A percentile compares a stretch with the other conserved stretches of the same genome.
These are phyloP conservation scores for Paralichthys olivaceus DNA, from an alignment of 2,113 vertebrate genomes.

Conservation along the genomic window DNA sequence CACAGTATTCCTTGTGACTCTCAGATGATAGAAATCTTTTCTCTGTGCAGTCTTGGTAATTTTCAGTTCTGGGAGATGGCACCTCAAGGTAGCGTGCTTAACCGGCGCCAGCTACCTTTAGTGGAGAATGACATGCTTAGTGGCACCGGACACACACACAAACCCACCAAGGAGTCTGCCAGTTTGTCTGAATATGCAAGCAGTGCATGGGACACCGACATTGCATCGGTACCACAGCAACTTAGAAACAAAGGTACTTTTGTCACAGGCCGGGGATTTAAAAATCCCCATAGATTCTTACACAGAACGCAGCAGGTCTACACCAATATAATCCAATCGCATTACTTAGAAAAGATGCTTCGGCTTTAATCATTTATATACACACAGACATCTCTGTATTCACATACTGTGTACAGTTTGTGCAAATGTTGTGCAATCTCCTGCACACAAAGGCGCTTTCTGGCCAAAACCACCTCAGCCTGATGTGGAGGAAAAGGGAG, in stretches of 20 bases:
- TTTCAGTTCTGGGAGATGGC: constrained; percentile 16
- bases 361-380: constrained; percentile 16
- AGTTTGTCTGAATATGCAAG: constrained; percentile 43
- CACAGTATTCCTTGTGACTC: background rate
- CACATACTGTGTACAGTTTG: constrained; percentile 1
- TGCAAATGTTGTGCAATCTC: constrained; percentile 32
- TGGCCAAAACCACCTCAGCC: constrained; percentile 35
- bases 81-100: constrained; percentile 42
- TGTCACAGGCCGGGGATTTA: constrained; percentile 49
- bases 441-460: constrained; percentile 34
- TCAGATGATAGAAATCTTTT: background rate
- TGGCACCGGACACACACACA: constrained; percentile 4
- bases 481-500: constrained; percentile 34
- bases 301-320: too few relatives aligned
- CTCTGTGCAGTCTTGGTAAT: constrained; percentile 8
- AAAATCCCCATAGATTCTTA: constrained; percentile 43
- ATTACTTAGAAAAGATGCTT: constrained; percentile 47
- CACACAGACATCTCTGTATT: constrained; percentile 14
- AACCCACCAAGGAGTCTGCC: constrained; percentile 17
- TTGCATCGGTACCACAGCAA: constrained; percentile 15
- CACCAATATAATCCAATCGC: constrained; percentile 62
- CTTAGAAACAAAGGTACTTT: constrained; percentile 60
- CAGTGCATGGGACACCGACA: constrained; percentile 5
- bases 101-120: constrained; percentile 33
- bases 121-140: constrained; percentile 46